Evolutionary conservation across 2,113 vertebrate species (phyloP), one percentile per base, ranked within the genome.

Genomic region (Equus quagga): DNA sequence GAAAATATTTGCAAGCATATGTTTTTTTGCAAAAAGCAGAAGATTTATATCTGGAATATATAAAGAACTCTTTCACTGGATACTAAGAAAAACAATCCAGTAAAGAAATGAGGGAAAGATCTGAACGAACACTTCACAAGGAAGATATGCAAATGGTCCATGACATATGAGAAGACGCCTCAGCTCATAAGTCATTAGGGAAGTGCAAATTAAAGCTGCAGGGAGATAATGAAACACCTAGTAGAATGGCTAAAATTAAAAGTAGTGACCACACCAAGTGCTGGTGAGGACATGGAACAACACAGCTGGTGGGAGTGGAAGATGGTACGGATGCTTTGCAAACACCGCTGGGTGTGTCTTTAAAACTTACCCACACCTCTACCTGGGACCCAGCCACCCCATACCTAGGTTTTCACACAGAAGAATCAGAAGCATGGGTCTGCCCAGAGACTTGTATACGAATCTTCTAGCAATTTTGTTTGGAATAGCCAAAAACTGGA

Each of bases 401-500:
- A 31, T 67, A 56, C 0, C 51, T 21, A 9, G 18, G 1, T 2
- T 0, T 8, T 23, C 4, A 24, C 18, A 8, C n/a, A 3, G 49
- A n/a, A 8, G n/a, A 33, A 46, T 21, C 51, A 1, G 11, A 18
- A 80, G 28, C 64, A 0, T 7, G 12, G 9, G 0, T 19, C 21
- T 3, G 12, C 72, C 1, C 21, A 26, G 26, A 60, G 58, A 9
- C 36, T 24, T 13, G 72, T 4, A 2, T 0, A 13, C 0, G 33
- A 4, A 3, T 2, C 24, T 23, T 28, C 80, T 17, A 3, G 56
- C 44, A 41, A 56, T 58, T 44, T 54, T 0, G 4, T 24, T 36
- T 8, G 17, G 24, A 2, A 0, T 0, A 11, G 36, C 3, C 21
- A 1, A 23, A 8, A 3, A 4, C 73, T 3, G 17, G 24, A 23